These are phyloP conservation scores for Alosa alosa DNA, from an alignment of 2,113 vertebrate genomes.

Conservation along the genomic window DNA sequence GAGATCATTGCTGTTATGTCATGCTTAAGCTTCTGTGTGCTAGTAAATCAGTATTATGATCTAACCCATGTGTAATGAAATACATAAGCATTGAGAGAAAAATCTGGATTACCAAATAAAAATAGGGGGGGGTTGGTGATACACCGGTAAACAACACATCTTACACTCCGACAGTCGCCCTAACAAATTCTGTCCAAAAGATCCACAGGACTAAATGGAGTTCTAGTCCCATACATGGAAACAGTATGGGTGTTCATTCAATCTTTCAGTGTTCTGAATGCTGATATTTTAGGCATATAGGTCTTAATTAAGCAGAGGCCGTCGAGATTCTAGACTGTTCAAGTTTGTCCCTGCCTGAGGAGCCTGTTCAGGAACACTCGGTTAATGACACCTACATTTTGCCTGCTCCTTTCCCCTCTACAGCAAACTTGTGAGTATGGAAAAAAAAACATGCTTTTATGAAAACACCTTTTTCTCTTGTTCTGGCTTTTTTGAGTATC, in stretches of 20 bases:
- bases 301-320: not conserved
- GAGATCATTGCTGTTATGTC: slow-evolving; percentile 11
- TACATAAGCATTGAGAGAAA: not conserved
- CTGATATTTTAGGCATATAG: not conserved
- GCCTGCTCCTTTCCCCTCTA: not conserved
- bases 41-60: not conserved
- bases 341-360: not conserved
- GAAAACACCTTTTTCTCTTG: not conserved
- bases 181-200: not conserved
- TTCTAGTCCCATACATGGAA: not conserved
- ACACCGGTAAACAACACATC: not conserved
- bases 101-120: not conserved
- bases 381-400: not conserved
- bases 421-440: not conserved
- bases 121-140: not conserved
- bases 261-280: not conserved
- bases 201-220: not conserved
- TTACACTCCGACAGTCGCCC: not conserved
- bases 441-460: not conserved
- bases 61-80: slow-evolving; percentile 5
- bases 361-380: not conserved
- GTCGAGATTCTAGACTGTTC: not conserved
- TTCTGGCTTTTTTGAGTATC: not conserved
- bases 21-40: slow-evolving; percentile 2
- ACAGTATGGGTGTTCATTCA: not conserved